Evolutionary conservation across 2,888 invertebrate species (phyloP).

Genomic region (Limnephilus lunatus): DNA sequence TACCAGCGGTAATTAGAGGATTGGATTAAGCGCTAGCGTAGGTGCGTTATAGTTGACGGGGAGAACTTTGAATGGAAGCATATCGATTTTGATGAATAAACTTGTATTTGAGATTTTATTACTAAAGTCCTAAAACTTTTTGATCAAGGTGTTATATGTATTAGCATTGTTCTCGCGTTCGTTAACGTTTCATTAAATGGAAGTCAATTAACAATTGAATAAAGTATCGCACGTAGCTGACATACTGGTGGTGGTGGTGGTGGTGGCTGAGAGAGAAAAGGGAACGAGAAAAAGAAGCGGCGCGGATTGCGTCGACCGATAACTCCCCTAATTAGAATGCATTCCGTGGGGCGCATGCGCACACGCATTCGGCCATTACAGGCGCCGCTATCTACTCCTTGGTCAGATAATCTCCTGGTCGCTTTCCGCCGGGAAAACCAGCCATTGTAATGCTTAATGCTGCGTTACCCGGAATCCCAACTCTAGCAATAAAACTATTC

Average conservation of each 20-base stretch:
- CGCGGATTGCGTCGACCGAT: constrained; percentile 55
- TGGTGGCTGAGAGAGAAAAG: not conserved
- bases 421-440: constrained; percentile 54
- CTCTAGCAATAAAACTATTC: not conserved
- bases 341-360: constrained; percentile 54
- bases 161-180: constrained; percentile 2
- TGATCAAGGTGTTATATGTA: too few relatives aligned
- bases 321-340: constrained; percentile 63
- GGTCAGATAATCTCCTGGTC: constrained; percentile 30
- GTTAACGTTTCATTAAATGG: constrained; percentile 12
- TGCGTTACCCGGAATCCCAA: constrained; percentile 26
- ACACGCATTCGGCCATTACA: constrained; percentile 25
- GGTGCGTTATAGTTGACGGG: too few relatives aligned
- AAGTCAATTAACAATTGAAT: constrained; percentile 28
- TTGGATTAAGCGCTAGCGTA: too few relatives aligned
- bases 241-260: not conserved
- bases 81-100: too few relatives aligned
- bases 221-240: constrained; percentile 25
- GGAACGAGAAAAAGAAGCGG: constrained; percentile 48
- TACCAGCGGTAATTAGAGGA: too few relatives aligned
- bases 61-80: too few relatives aligned
- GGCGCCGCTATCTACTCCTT: constrained; percentile 42
- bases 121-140: too few relatives aligned
- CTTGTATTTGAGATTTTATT: too few relatives aligned
- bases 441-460: constrained; percentile 24